These are phyloP conservation scores for Sycophaga agraensis DNA, from an alignment of 1,140 invertebrate genomes.

Conservation along the genomic window DNA sequence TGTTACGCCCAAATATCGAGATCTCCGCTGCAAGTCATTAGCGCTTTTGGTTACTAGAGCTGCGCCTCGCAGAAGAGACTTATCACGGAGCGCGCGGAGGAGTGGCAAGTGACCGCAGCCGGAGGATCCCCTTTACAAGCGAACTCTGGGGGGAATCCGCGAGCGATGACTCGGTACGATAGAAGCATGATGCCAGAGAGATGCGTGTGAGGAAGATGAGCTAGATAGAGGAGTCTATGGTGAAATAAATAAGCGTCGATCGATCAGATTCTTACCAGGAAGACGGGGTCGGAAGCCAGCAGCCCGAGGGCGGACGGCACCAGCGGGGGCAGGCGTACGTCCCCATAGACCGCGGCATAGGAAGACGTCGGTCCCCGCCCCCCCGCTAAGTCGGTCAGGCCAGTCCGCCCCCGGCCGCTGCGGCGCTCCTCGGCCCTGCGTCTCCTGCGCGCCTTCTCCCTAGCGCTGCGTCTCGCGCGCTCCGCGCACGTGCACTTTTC, in stretches of 20 bases:
- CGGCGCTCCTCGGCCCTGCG: constrained; percentile 56
- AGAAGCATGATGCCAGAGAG: neutral
- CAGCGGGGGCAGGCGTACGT: constrained; percentile 50
- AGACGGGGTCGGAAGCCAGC: constrained; percentile 57
- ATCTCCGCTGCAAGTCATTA: no score
- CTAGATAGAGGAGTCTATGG: no score
- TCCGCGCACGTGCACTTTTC: constrained; percentile 26
- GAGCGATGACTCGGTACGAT: neutral
- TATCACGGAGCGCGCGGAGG: no score
- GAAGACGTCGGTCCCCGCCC: constrained; percentile 54
- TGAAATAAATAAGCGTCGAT: no score
- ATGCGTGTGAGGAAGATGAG: no score
- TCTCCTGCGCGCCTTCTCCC: constrained; percentile 54
- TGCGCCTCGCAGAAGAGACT: no score
- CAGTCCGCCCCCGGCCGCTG: constrained; percentile 51
- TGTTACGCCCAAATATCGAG: no score
- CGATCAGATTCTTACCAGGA: constrained; percentile 57
- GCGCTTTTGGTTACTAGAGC: no score
- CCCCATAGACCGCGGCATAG: constrained; percentile 46
- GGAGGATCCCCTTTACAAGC: no score
- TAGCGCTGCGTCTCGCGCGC: constrained; percentile 26
- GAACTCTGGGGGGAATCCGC: neutral
- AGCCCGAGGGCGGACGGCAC: constrained; percentile 59
- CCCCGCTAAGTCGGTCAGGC: constrained; percentile 28
- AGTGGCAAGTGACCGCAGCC: no score